Base-by-base conservation (phyloP, 2,797 vertebrate species). In the Centropyge bicolor region DNA sequence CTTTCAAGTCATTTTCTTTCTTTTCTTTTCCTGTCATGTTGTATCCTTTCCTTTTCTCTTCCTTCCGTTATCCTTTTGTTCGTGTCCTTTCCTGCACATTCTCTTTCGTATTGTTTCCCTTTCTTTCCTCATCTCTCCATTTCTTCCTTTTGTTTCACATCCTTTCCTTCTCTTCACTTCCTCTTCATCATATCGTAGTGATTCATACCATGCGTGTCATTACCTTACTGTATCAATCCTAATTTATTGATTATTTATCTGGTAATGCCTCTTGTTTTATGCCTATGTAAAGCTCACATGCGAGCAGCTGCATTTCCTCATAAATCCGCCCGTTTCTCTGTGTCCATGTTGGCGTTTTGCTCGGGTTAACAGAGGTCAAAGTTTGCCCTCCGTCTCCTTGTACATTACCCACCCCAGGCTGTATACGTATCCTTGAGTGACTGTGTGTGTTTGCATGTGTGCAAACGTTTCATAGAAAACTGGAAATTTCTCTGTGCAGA, bases 351-450 rank as follows among this genome's bases (percentile, higher is more conserved):
- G 56, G 41, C 76, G 69, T 20, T 65, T 20, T 43, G 14, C 55
- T 55, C 0, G 6, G 56, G 61, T 79, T 56, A 76, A 62, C 45
- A 0, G 24, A 66, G 76, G 67, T 73, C 54, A 87, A 40, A 59
- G 56, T 41, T 65, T 60, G 62, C 24, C 68, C 57, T 46, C 36
- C 63, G 64, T 86, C 70, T 64, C 56, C 31, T 20, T 11, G 12
- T 55, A 12, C 31, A 31, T 66, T 56, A 35, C 12, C 22, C 64
- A 48, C 55, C 14, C 27, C 19, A 17, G 55, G 66, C 54, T 31
- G 27, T 31, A n/a, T 40, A 17, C 19, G 17, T 45, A 17, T 78
- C 62, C 86, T 85, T 38, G 16, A 9, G 35, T 22, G 71, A 57
- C 56, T 48, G 22, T 54, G 52, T 24, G 20, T 51, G 27, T 40